These are phyloP conservation scores for Diglossa cyanea DNA, from an alignment of 2,797 vertebrate genomes.

Conservation along the genomic window DNA sequence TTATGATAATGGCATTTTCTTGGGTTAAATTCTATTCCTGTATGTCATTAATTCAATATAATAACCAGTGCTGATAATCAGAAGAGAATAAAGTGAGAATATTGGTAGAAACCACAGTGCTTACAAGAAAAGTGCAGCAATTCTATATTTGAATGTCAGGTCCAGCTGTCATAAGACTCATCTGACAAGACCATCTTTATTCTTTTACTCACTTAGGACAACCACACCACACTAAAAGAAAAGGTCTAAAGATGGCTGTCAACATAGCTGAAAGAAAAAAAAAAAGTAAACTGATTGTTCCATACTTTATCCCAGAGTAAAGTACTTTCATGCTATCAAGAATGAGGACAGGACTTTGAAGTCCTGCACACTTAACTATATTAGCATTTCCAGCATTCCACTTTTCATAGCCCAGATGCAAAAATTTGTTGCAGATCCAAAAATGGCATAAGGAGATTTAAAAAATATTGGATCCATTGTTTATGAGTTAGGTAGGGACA, in stretches of 20 bases:
- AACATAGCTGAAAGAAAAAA: background rate
- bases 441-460: background rate
- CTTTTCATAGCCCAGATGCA: background rate
- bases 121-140: background rate
- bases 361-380: background rate
- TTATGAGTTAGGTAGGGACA: background rate
- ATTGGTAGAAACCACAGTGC: background rate
- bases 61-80: background rate
- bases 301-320: background rate
- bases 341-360: background rate
- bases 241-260: background rate
- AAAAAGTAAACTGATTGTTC: background rate
- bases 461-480: background rate
- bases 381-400: background rate
- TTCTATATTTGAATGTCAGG: background rate
- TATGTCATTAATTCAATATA: background rate
- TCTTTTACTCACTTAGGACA: background rate
- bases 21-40: background rate
- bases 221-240: background rate
- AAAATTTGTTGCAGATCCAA: background rate
- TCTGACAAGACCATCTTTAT: background rate
- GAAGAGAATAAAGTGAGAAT: background rate
- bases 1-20: background rate
- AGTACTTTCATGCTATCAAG: background rate
- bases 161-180: background rate